Evolutionary conservation across 1,140 invertebrate genomes (phyloP).

Genomic region (Oscheius sp.): DNA sequence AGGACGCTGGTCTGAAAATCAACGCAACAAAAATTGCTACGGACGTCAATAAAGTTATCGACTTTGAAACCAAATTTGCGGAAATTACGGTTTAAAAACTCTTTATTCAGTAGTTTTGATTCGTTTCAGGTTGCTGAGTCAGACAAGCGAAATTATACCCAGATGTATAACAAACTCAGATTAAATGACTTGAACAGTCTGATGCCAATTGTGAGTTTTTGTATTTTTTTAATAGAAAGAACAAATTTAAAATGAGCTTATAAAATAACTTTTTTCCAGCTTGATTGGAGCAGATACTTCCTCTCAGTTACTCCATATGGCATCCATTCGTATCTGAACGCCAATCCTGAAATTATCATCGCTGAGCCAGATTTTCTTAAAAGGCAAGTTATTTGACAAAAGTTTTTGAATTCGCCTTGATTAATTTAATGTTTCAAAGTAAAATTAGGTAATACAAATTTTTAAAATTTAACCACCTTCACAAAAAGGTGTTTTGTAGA

Average conservation of each 20-base stretch:
- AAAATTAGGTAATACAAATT: too few relatives aligned
- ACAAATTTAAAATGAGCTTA: too few relatives aligned
- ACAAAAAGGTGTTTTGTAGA: too few relatives aligned
- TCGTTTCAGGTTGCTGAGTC: too few relatives aligned
- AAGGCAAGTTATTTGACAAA: too few relatives aligned
- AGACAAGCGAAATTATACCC: constrained; percentile 50
- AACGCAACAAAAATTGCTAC: constrained; percentile 37
- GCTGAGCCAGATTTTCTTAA: not conserved
- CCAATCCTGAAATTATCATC: constrained; percentile 40
- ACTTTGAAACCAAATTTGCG: constrained; percentile 56
- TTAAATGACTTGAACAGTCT: constrained; percentile 44
- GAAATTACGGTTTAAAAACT: constrained; percentile 48
- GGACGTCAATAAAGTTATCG: constrained; percentile 46
- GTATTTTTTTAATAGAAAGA: too few relatives aligned
- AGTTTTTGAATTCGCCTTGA: too few relatives aligned
- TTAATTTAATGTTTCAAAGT: too few relatives aligned
- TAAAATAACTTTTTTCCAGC: too few relatives aligned
- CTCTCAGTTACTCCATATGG: constrained; percentile 33
- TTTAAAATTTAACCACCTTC: too few relatives aligned
- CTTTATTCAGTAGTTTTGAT: too few relatives aligned
- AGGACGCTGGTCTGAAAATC: constrained; percentile 41
- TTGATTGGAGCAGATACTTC: constrained; percentile 42
- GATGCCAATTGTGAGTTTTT: too few relatives aligned
- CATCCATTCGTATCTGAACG: constrained; percentile 37
- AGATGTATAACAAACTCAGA: constrained; percentile 47